Percentiles rank a stretch among this genome's conserved stretches.
Conservation (phyloP, 2,888 invertebrate species). For the Patella pellucida region DNA sequence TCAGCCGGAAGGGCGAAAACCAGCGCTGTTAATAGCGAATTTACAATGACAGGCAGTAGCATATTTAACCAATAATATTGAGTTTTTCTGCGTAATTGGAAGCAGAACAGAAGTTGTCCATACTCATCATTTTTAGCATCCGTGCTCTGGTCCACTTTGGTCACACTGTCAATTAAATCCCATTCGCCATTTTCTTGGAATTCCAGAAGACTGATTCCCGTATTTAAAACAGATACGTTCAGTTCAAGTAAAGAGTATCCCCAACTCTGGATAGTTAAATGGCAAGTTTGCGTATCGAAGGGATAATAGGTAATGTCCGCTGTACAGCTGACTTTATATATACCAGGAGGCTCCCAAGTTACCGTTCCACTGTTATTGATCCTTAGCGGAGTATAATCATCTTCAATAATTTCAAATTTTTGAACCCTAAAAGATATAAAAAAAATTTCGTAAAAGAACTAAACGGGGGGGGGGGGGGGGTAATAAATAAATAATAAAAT, state of each 20-base stretch:
- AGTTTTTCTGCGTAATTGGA: constrained; percentile 30
- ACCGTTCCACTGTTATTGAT: constrained; percentile 20
- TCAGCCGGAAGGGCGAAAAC: constrained; percentile 40
- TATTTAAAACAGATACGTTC: constrained; percentile 14
- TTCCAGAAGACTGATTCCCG: constrained; percentile 12
- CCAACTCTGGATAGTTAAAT: constrained; percentile 30
- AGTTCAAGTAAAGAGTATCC: constrained; percentile 29
- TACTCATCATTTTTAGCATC: neutral
- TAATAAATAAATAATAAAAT: too few relatives aligned
- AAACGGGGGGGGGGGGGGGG: too few relatives aligned
- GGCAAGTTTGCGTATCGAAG: constrained; percentile 36
- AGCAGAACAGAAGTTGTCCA: neutral
- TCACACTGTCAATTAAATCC: constrained; percentile 8
- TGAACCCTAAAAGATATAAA: neutral
- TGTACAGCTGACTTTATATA: constrained; percentile 32
- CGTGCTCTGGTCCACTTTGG: neutral
- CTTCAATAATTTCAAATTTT: constrained; percentile 15
- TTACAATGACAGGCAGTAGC: constrained; percentile 38
- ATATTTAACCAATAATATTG: constrained; percentile 35
- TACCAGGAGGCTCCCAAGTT: constrained; percentile 38
- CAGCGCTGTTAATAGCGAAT: constrained; percentile 36
- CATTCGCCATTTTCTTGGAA: constrained; percentile 27
- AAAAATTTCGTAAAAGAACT: neutral
- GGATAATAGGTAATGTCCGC: constrained; percentile 42
- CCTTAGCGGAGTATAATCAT: constrained; percentile 32